Evolutionary conservation across 2,113 vertebrate genomes (phyloP).

Genomic region (Empidonax alnorum): DNA sequence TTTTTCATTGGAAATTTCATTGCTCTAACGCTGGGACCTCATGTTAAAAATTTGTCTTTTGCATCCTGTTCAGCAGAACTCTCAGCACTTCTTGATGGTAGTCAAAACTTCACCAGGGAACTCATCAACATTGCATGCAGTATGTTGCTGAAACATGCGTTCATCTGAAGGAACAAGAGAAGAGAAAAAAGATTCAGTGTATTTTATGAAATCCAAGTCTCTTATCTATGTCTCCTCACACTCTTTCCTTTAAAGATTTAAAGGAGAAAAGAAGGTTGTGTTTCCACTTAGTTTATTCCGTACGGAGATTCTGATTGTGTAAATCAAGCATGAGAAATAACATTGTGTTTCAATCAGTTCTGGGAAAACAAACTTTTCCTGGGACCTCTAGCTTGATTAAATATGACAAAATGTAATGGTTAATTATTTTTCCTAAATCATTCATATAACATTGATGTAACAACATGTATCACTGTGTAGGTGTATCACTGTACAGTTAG

Average conservation of each 20-base stretch:
- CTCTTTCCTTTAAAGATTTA: background rate
- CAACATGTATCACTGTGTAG: background rate
- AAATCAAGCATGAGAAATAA: background rate
- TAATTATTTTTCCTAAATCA: background rate
- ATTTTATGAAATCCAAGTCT: background rate
- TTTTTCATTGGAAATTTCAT: background rate
- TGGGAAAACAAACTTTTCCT: background rate
- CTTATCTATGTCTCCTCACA: background rate
- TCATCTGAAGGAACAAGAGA: background rate
- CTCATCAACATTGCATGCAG: background rate
- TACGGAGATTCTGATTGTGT: fast-evolving
- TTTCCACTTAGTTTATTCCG: background rate
- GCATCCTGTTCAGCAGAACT: background rate
- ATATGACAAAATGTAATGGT: background rate
- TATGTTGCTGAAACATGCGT: fast-evolving
- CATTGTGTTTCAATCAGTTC: background rate
- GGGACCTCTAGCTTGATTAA: background rate
- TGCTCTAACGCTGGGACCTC: background rate
- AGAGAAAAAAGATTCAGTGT: background rate
- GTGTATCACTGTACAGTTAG: background rate
- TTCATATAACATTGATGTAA: background rate
- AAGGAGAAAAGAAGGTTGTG: background rate
- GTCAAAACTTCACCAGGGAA: background rate
- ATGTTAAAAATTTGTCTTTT: background rate
- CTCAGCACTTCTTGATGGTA: background rate